These are phyloP conservation scores for Mus caroli DNA, from an alignment of 2,797 vertebrate genomes.

Conservation along the genomic window DNA sequence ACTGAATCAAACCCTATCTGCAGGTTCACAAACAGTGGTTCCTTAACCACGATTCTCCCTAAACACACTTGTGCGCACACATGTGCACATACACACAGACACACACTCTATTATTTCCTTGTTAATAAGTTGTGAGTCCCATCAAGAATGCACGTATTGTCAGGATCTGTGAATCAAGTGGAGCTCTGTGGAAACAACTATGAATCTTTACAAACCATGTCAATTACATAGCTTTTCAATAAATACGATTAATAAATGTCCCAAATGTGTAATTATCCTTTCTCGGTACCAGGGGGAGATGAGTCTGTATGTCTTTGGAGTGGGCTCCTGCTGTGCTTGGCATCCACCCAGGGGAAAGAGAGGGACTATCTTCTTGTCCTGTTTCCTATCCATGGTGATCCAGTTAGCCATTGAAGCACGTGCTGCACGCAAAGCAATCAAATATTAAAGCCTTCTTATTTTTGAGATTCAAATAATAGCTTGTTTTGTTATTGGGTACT, in stretches of 20 bases:
- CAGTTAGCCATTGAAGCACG: neutral
- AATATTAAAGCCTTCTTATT: slow-evolving; percentile 43
- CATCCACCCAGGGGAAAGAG: neutral
- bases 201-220: neutral
- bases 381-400: neutral
- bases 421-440: neutral
- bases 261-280: neutral
- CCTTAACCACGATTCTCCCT: neutral
- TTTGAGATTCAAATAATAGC: slow-evolving; percentile 64
- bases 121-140: neutral
- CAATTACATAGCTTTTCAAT: neutral
- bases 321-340: neutral
- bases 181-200: neutral
- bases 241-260: neutral
- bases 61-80: no score
- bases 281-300: neutral
- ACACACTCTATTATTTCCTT: neutral
- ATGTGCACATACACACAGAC: neutral
- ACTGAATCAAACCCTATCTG: neutral
- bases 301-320: neutral
- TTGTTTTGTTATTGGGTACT: slow-evolving; percentile 19
- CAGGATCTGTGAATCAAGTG: neutral
- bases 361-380: neutral
- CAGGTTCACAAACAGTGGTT: neutral
- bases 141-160: neutral